phyloP scores from a whole-genome alignment of 2,797 vertebrate species.

The Gymnoscopelus braueri region DNA sequence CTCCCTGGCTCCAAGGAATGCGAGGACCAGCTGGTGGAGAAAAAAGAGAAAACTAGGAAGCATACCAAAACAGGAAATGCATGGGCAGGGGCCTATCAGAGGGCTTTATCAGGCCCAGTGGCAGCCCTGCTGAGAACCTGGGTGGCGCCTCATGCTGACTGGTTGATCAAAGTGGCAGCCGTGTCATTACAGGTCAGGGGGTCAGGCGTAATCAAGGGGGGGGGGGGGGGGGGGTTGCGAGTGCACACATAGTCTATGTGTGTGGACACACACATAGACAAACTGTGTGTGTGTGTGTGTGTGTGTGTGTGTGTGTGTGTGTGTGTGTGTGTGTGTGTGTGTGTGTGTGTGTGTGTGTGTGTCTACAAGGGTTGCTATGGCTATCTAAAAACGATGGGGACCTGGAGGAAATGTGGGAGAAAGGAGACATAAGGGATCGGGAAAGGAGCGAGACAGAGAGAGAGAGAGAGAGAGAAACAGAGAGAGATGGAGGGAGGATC shows the following conservation, averaged over 20 bases:
- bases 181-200: constrained; percentile 70
- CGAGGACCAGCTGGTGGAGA: constrained; percentile 69
- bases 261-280: neutral
- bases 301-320: constrained; percentile 5
- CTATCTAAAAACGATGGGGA: constrained; percentile 62
- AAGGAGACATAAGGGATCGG: constrained; percentile 57
- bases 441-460: neutral
- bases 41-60: constrained; percentile 74
- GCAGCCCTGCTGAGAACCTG: constrained; percentile 70
- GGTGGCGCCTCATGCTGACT: constrained; percentile 72
- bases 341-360: neutral
- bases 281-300: too few species aligned
- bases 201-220: constrained; percentile 71
- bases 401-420: constrained; percentile 65
- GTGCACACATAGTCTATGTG: neutral
- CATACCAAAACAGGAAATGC: constrained; percentile 83
- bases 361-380: constrained; percentile 39
- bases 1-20: constrained; percentile 70
- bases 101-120: constrained; percentile 71
- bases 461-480: constrained; percentile 37
- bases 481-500: constrained; percentile 47
- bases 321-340: neutral
- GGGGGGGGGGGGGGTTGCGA: neutral
- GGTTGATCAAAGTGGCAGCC: constrained; percentile 78
- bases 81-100: constrained; percentile 76